Evolutionary conservation across 1,140 invertebrate genomes (phyloP).

Genomic region (Nebria ingens): DNA sequence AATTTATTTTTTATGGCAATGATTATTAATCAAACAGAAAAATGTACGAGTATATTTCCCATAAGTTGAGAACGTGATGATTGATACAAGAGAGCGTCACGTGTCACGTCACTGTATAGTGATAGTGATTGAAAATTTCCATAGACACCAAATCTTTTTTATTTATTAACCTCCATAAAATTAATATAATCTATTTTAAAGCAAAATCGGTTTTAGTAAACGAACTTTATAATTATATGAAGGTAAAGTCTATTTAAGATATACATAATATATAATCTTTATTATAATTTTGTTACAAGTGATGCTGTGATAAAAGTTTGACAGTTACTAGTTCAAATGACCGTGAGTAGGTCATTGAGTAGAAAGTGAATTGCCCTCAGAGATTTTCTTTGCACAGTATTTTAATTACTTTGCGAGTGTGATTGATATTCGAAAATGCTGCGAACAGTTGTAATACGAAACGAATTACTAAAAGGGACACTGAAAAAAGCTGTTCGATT

Average conservation of each 20-base stretch:
- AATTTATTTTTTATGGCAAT: not conserved
- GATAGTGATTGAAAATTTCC: not conserved
- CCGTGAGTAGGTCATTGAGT: slow-evolving; percentile 21
- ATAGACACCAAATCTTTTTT: not conserved
- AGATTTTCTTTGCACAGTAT: slow-evolving; percentile 13
- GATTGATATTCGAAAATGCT: slow-evolving; percentile 40
- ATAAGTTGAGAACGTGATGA: not conserved
- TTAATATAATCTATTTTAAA: too few relatives aligned
- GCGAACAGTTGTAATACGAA: slow-evolving; percentile 53
- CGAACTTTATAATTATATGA: too few relatives aligned
- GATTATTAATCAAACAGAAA: too few relatives aligned
- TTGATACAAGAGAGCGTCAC: not conserved
- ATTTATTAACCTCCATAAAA: too few relatives aligned
- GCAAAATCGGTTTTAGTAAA: too few relatives aligned
- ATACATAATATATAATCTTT: too few relatives aligned
- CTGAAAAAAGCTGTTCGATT: slow-evolving; percentile 43
- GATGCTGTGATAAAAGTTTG: too few relatives aligned
- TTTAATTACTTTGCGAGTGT: slow-evolving; percentile 9
- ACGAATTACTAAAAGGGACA: slow-evolving; percentile 46
- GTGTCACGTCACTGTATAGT: not conserved
- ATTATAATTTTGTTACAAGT: too few relatives aligned
- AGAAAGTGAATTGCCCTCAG: slow-evolving; percentile 20
- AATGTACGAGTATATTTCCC: not conserved
- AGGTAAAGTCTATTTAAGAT: too few relatives aligned
- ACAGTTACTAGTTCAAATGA: slow-evolving; percentile 20